These are phyloP conservation scores for Nycticorax nycticorax DNA, from an alignment of 2,113 vertebrate species.

Conservation along the genomic window DNA sequence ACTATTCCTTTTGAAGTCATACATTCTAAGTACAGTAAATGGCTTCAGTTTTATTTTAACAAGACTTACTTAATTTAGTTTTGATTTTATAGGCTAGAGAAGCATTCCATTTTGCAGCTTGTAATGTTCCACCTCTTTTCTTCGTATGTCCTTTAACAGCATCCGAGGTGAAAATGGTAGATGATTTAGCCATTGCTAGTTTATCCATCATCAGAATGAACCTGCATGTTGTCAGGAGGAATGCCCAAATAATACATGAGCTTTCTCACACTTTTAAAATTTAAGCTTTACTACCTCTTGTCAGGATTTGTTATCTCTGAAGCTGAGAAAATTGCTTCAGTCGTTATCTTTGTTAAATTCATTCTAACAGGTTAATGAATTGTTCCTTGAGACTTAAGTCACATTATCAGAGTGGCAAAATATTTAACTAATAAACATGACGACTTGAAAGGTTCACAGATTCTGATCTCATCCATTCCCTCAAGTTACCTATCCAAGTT, in stretches of 20 bases:
- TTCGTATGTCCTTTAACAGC: slow-evolving; percentile 51
- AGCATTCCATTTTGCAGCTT: slow-evolving; percentile 73
- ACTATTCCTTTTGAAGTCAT: neutral
- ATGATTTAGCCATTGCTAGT: neutral
- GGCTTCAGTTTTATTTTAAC: neutral
- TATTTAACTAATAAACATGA: neutral
- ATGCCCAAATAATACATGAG: neutral
- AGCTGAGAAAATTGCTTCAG: neutral
- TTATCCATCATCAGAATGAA: slow-evolving; percentile 34
- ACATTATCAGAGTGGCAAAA: neutral
- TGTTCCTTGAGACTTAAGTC: neutral
- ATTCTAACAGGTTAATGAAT: neutral
- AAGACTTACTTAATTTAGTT: slow-evolving; percentile 86
- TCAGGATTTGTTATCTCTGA: neutral
- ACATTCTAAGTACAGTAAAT: neutral
- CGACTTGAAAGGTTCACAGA: neutral
- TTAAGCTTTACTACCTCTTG: neutral
- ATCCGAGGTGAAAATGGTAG: neutral
- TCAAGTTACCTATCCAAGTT: neutral
- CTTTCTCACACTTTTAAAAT: neutral
- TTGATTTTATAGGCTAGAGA: slow-evolving; percentile 86
- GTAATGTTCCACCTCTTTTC: slow-evolving; percentile 61
- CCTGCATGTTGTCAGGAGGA: neutral
- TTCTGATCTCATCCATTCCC: neutral
- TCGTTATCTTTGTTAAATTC: neutral